phyloP scores from a whole-genome alignment of 2,113 vertebrate species.

The Panurus biarmicus region DNA sequence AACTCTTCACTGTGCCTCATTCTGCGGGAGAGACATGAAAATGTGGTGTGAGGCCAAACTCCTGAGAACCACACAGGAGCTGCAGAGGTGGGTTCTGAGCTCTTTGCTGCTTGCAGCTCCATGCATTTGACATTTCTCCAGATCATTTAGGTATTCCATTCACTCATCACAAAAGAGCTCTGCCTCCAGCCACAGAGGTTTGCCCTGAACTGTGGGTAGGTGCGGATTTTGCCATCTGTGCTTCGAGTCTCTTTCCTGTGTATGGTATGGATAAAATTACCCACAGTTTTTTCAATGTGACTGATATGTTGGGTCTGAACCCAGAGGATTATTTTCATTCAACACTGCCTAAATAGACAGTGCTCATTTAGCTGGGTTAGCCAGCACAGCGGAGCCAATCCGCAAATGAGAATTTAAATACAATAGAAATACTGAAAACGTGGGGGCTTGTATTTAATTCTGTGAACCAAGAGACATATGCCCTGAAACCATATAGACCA shows the following conservation, averaged over 20 bases:
- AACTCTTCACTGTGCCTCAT: not conserved
- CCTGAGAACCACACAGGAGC: not conserved
- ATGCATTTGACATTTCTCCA: not conserved
- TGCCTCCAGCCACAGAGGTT: constrained; percentile 43
- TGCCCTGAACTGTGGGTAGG: constrained; percentile 48
- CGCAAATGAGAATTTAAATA: not conserved
- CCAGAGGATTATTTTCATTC: constrained; percentile 48
- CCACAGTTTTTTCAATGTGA: not conserved
- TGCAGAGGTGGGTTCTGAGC: not conserved
- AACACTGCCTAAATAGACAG: constrained; percentile 23
- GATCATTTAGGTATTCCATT: not conserved
- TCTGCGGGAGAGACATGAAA: not conserved
- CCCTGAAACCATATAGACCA: not conserved
- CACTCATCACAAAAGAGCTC: constrained; percentile 9
- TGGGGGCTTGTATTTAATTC: not conserved
- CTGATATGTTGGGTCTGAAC: constrained; percentile 46
- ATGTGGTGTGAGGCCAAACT: not conserved
- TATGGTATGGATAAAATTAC: constrained; percentile 36
- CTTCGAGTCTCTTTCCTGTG: not conserved
- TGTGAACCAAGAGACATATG: not conserved
- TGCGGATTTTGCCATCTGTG: constrained; percentile 51
- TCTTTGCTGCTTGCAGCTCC: not conserved
- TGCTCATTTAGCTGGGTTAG: not conserved
- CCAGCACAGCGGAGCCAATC: not conserved
- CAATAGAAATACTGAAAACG: not conserved